Base-by-base conservation (phyloP, 2,797 vertebrate species). In the Chelidonichthys spinosus region DNA sequence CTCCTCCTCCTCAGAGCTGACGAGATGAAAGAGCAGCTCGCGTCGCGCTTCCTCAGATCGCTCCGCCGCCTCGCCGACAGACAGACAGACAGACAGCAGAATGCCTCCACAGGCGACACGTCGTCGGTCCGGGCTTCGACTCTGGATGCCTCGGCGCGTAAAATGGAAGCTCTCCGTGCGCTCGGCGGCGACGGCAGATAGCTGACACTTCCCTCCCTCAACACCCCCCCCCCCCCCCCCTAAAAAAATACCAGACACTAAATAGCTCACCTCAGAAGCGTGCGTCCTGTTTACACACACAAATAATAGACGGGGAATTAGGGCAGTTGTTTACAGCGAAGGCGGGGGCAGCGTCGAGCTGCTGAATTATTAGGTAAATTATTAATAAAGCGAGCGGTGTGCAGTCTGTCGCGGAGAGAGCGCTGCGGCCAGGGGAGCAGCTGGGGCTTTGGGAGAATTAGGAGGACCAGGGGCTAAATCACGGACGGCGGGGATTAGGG, bases 371-470 rank as follows among this genome's bases (percentile, higher is more conserved):
- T 75, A 72, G 85, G 85, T 94, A 83, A 94, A 95, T 95, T 93
- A 94, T 95, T 94, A 93, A 94, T 94, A 93, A 91, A 42, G 89
- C 82, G 83, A 85, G 87, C 92, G 86, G 90, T 84, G 92, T 70
- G 90, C 93, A 93, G 92, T 76, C 91, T 94, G 93, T 92, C 86
- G 88, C 78, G 82, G 76, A 9, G 79, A 83, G 86, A 66, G 87
- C 76, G 70, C 52, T 66, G 89, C 87, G 90, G 87, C 89, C 89
- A 84, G 84, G 68, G 79, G 78, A 93, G 92, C 93, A 94, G 94
- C 93, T 94, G 93, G 78, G 91, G 91, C 85, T 92, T 91, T 90
- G 81, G 90, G 84, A 82, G 93, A 90, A 92, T 94, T 91, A 93
- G 83, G 85, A 79, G 83, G 82, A 87, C 83, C 79, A 75, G 82